Percentiles rank a stretch among this genome's conserved stretches.
Conservation (phyloP, 2,113 vertebrate genomes). For the Hymenochirus boettgeri region DNA sequence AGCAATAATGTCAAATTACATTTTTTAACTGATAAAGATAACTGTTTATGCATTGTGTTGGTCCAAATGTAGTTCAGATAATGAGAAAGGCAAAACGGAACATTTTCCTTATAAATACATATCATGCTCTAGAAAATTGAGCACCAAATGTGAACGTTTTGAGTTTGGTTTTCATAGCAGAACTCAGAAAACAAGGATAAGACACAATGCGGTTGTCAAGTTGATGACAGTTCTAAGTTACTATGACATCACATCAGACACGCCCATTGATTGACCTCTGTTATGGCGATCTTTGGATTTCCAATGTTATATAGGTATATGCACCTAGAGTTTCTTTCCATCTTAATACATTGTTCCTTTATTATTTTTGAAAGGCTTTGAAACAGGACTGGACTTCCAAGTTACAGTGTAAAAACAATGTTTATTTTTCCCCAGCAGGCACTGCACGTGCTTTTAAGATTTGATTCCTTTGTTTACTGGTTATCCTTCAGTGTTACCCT, state of each 20-base stretch:
- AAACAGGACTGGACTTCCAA: slow-evolving; percentile 63
- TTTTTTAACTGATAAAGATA: slow-evolving; percentile 52
- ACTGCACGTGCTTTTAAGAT: slow-evolving; percentile 51
- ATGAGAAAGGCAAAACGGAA: too few species aligned
- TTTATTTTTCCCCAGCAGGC: slow-evolving; percentile 54
- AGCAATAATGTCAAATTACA: slow-evolving; percentile 37
- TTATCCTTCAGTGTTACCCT: slow-evolving; percentile 78
- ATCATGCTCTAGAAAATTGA: slow-evolving; percentile 14
- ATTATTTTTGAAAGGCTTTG: slow-evolving; percentile 56
- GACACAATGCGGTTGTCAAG: slow-evolving; percentile 13
- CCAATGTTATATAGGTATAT: slow-evolving; percentile 55
- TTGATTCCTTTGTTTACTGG: not conserved
- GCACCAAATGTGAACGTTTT: too few species aligned
- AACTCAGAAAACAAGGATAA: slow-evolving; percentile 14
- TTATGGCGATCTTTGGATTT: slow-evolving; percentile 56
- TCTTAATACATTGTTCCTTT: slow-evolving; percentile 46
- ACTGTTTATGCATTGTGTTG: slow-evolving; percentile 47
- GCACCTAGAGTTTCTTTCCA: slow-evolving; percentile 50
- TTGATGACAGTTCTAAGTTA: slow-evolving; percentile 11
- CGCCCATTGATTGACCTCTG: slow-evolving; percentile 48
- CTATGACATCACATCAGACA: slow-evolving; percentile 39
- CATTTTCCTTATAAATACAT: too few species aligned
- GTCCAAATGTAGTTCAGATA: slow-evolving; percentile 29
- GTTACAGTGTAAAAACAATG: slow-evolving; percentile 64
- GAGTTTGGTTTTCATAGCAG: slow-evolving; percentile 19